Conservation (phyloP, 2,113 vertebrate species). For the Chloropsis hardwickii region DNA sequence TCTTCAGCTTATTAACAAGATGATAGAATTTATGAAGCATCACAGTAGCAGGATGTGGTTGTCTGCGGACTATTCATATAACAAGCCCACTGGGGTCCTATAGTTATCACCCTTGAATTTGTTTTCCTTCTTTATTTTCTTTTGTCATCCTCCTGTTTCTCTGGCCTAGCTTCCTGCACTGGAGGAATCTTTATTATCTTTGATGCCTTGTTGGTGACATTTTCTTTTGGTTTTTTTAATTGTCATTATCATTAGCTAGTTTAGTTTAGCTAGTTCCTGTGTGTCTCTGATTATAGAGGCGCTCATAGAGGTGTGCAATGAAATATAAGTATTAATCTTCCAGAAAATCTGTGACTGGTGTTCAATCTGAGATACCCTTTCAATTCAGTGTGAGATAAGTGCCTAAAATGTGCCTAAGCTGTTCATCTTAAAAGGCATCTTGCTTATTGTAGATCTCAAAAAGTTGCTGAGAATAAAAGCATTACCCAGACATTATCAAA, state of each 20-base stretch:
- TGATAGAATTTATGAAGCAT: conserved; percentile 88
- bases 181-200: conserved; percentile 71
- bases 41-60: conserved; percentile 76
- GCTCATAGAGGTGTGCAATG: conserved; percentile 50
- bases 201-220: conserved; percentile 54
- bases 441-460: not conserved
- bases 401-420: not conserved
- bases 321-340: conserved; percentile 67
- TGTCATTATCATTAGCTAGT: not conserved
- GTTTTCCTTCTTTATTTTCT: conserved; percentile 77
- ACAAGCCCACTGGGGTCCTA: conserved; percentile 88
- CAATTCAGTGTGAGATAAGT: not conserved
- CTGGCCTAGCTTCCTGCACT: conserved; percentile 62
- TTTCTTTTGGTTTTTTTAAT: not conserved
- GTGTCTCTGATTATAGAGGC: conserved; percentile 50
- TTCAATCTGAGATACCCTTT: conserved; percentile 3
- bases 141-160: conserved; percentile 74
- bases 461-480: not conserved
- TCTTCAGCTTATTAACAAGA: conserved; percentile 86
- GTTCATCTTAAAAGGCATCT: not conserved
- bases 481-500: not conserved
- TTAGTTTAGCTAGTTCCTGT: conserved; percentile 57
- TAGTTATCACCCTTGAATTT: conserved; percentile 75
- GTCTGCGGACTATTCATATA: conserved; percentile 84
- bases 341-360: conserved; percentile 74